Base-by-base conservation (phyloP, 2,113 vertebrate genomes). In the Pygoscelis adeliae region DNA sequence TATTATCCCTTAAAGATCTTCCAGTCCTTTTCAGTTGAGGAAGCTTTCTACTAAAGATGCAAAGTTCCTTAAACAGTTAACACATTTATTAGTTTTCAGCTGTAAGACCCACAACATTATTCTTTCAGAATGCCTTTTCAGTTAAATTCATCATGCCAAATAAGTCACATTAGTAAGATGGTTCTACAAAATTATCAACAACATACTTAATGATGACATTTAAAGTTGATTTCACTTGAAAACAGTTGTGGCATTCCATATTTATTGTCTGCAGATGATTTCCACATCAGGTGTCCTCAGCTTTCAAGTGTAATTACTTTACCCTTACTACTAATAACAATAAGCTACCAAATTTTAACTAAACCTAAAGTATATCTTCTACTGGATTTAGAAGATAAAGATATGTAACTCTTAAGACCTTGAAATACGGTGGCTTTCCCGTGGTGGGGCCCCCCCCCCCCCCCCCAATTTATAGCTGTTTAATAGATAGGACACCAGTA, bases 191-290 rank as follows among this genome's bases (percentile, higher is more conserved):
- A 87, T 55, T 2, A 87, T 78, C 11, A 55, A 86, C 1, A 4
- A 49, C 79, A 50, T 77, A 49, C 16, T 88, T 89, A 90, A 73
- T 70, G 14, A 76, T 61, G 63, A 65, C 38, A 81, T 91, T 95
- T 84, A 81, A 89, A 90, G 63, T 27, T 58, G 22, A 87, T 92
- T 96, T 89, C 47, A 73, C 42, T 94, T 66, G 72, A 89, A 95
- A 92, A 89, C 40, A 26, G n/a, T 81, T 83, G 63, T 95, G 55
- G 89, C 26, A 73, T 92, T 92, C 53, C 32, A 63, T 90, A 52
- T 94, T 83, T 83, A 34, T 65, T 86, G 11, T 65, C 58, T 83
- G 69, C 36, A 83, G 56, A 72, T 2, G 27, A 88, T 88, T 95
- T 97, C 79, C 34, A 70, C 36, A 70, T 70, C 36, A 73, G 15